Evolutionary conservation across 2,888 invertebrate genomes (phyloP), one percentile per base, ranked within the genome.

Genomic region (Aproaerema taeniolella): DNA sequence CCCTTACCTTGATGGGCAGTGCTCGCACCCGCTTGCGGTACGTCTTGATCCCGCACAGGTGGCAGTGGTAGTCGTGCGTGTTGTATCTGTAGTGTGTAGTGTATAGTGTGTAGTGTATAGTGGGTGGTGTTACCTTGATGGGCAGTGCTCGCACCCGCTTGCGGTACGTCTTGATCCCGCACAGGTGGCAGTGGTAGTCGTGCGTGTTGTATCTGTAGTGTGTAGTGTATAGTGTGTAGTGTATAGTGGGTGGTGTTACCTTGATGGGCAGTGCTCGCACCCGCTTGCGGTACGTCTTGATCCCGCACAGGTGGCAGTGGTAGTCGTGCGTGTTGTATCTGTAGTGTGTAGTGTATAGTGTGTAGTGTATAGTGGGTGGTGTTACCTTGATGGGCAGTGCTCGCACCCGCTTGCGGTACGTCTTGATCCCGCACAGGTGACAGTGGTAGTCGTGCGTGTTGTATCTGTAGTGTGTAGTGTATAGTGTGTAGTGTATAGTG

Each of bases 241-340:
- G n/a, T n/a, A n/a, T n/a, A n/a, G n/a, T n/a, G n/a, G n/a, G n/a
- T n/a, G n/a, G n/a, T n/a, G n/a, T n/a, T n/a, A n/a, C n/a, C n/a
- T n/a, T n/a, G n/a, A n/a, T n/a, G n/a, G n/a, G n/a, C n/a, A n/a
- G n/a, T n/a, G n/a, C n/a, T n/a, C n/a, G n/a, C n/a, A n/a, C n/a
- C 10, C 96, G 87, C 74, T 95, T 95, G 48, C 97, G 83, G 64
- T 96, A 96, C 1, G 96, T 96, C 52, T 93, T 93, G 61, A 96
- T 93, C 38, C 95, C 95, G 82, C 97, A 97, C 49, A 97, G 91
- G 69, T 95, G 96, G 76, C 97, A 97, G 68, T 93, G 92, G 87
- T 96, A 97, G 81, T 96, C 95, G 75, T 95, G 95, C 57, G 94
- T 93, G 77, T 95, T 95, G 85, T 97, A 97, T n/a, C n/a, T n/a